These are phyloP conservation scores for Ctena decussata DNA, from an alignment of 2,888 invertebrate species.

Conservation along the genomic window DNA sequence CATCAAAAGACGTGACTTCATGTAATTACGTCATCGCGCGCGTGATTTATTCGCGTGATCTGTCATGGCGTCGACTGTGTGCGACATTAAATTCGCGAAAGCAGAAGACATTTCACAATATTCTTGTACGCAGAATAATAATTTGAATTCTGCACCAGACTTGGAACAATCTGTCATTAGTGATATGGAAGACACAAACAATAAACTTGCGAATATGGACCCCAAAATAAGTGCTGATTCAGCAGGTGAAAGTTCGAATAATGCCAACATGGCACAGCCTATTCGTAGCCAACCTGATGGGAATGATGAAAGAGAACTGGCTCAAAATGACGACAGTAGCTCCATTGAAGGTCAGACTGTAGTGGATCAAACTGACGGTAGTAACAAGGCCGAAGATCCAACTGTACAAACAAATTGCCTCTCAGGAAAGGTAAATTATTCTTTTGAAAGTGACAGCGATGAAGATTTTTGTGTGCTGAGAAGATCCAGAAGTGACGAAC, in stretches of 20 bases:
- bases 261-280: not conserved
- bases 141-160: not conserved
- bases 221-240: not conserved
- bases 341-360: no score
- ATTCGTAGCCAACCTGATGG: no score
- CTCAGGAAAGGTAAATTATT: constrained; percentile 11
- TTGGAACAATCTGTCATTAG: not conserved
- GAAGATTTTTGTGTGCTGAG: constrained; percentile 9
- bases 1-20: not conserved
- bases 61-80: not conserved
- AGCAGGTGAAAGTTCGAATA: not conserved
- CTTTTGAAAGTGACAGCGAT: constrained; percentile 18
- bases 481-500: constrained; percentile 26
- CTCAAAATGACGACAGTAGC: no score
- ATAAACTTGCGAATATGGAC: not conserved
- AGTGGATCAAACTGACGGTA: no score
- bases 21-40: not conserved
- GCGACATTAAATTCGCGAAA: not conserved
- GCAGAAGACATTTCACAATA: not conserved
- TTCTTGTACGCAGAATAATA: not conserved
- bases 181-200: not conserved
- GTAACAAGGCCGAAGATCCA: no score
- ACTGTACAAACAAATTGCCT: not conserved
- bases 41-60: not conserved
- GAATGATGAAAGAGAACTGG: no score